phyloP scores from a whole-genome alignment of 2,113 vertebrate genomes.

The Brevimyrus niger region DNA sequence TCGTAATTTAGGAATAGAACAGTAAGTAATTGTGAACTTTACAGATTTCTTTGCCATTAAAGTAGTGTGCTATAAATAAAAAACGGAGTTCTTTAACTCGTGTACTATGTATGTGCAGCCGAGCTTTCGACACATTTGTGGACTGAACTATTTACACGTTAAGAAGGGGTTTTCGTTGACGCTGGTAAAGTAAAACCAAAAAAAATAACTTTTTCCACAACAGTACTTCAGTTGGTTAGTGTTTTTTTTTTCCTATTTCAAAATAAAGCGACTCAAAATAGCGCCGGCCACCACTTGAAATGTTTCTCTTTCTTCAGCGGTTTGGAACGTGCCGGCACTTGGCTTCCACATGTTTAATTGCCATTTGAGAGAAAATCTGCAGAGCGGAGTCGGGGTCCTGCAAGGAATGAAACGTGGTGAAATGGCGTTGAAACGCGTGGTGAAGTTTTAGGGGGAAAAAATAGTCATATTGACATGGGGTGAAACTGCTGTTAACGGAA shows the following conservation, averaged over 20 bases:
- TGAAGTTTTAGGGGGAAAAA: background rate
- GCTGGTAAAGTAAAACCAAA: background rate
- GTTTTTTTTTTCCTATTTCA: background rate
- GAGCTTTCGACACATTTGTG: background rate
- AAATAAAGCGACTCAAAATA: background rate
- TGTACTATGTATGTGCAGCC: background rate
- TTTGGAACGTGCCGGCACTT: slow-evolving; percentile 15
- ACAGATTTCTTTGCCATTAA: background rate
- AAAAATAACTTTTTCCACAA: background rate
- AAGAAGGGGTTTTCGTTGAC: background rate
- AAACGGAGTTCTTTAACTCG: background rate
- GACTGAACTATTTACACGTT: slow-evolving; percentile 12
- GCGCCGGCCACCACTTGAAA: background rate
- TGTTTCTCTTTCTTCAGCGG: background rate
- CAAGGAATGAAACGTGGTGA: background rate
- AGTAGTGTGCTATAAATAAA: background rate
- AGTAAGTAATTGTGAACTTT: background rate
- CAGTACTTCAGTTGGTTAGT: background rate
- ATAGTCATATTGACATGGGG: background rate
- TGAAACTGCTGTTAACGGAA: background rate
- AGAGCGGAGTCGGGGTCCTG: background rate
- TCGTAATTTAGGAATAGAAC: background rate
- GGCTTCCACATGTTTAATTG: background rate
- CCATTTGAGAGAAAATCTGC: background rate
- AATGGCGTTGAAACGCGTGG: background rate